Evolutionary conservation across 2,113 vertebrate genomes (phyloP), one percentile per base, ranked within the genome.

Genomic region (Pipa parva): DNA sequence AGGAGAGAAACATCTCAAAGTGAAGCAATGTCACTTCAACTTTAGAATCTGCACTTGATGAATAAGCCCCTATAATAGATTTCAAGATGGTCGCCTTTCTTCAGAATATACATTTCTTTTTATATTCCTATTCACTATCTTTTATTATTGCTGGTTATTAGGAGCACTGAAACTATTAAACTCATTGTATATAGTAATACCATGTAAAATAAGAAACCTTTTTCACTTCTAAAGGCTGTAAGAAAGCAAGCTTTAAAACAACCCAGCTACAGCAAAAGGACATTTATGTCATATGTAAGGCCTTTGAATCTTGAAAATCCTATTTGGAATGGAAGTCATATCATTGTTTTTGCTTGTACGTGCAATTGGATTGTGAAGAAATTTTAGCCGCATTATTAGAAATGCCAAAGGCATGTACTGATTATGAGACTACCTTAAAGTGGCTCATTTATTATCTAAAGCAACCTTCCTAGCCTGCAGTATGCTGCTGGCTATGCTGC

Each of bases 341-440:
- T 46, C 27, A 45, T 21, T 60, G 25, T 42, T 29, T 60, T 59
- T 26, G 28, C 54, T 42, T 56, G 31, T 42, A 24, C 56, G 37
- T 46, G 37, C 49, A 69, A 59, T 60, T 69, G 57, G 57, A 52
- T 60, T 51, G 46, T 51, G 48, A 52, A 57, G 54, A 69, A 42
- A 29, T 60, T 69, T 26, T 24, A 26, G 48, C 24, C 37, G 27
- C 52, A 69, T 69, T 69, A 58, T 50, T 49, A 59, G 56, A 50
- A 68, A 59, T 59, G 56, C 55, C n/a, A 68, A 46, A 51, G 65
- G 65, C 65, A 37, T 42, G 56, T 69, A 25, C 59, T 52, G n/a
- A 18, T 29, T 50, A 54, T 60, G 60, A 51, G 24, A 27, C 46
- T 67, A 20, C 24, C 45, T 67, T 25, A 50, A 67, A 67, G 45